Conservation (phyloP, 2,888 invertebrate genomes). For the Prosopocoilus inquinatus region DNA sequence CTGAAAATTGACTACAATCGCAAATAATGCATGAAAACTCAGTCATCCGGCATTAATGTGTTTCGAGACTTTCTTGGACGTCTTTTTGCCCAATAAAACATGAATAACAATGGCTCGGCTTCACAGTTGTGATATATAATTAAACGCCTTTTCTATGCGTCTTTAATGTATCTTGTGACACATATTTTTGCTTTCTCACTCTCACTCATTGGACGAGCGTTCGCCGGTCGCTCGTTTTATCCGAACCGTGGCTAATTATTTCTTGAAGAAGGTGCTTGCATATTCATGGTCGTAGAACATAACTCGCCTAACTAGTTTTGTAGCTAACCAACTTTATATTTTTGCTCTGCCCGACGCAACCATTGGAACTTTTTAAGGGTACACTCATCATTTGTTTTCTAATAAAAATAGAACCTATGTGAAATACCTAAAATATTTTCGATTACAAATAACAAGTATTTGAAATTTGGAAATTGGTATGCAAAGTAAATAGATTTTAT, state of each 20-base stretch:
- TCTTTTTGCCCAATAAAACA: constrained; percentile 1
- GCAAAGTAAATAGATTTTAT: too few species aligned
- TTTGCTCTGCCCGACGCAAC: not conserved
- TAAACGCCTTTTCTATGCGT: constrained; percentile 1
- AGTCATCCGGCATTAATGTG: too few species aligned
- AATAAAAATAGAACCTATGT: not conserved
- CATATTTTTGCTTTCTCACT: constrained; percentile 3
- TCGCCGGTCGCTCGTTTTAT: not conserved
- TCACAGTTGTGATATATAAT: not conserved
- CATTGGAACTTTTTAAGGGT: constrained; percentile 3
- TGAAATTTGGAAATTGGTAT: too few species aligned
- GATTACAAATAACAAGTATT: too few species aligned
- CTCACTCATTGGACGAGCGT: not conserved
- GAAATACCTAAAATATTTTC: not conserved
- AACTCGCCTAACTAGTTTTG: constrained; percentile 43
- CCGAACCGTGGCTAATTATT: constrained; percentile 20
- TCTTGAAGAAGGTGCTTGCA: constrained; percentile 27
- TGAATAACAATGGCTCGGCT: constrained; percentile 1
- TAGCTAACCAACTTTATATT: constrained; percentile 21
- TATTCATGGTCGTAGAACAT: constrained; percentile 42
- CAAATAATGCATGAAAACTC: too few species aligned
- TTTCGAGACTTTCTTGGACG: not conserved
- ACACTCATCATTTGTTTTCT: not conserved
- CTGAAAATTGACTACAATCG: too few species aligned
- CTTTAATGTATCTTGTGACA: not conserved